These are phyloP conservation scores for Platyrinchus mystaceus DNA, from an alignment of 2,797 vertebrate genomes.

Conservation along the genomic window DNA sequence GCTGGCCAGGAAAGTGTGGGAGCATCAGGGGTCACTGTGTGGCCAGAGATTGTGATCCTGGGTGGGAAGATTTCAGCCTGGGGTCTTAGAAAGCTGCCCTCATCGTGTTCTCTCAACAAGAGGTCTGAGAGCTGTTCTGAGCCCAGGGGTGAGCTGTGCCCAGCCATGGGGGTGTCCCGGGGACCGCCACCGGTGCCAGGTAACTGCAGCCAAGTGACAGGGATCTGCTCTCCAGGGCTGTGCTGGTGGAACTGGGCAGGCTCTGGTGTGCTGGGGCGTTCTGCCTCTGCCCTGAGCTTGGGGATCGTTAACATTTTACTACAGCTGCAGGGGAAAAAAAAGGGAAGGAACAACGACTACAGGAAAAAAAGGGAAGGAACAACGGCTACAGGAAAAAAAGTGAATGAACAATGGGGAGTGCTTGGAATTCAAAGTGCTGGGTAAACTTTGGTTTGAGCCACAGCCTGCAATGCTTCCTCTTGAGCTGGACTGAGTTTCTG, in stretches of 20 bases:
- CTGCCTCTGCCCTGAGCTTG: not conserved
- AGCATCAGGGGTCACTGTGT: rapidly evolving
- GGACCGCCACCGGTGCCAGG: rapidly evolving
- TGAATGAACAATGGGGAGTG: not conserved
- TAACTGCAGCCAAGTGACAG: rapidly evolving
- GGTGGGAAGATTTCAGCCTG: not conserved
- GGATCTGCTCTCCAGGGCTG: not conserved
- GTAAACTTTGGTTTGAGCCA: not conserved
- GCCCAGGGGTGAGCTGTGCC: not conserved
- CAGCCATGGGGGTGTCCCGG: too few relatives aligned
- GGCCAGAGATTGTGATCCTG: not conserved
- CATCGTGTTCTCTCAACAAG: rapidly evolving
- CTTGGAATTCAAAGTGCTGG: not conserved
- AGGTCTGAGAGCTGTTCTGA: rapidly evolving
- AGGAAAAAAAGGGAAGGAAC: not conserved
- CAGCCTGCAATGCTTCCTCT: not conserved
- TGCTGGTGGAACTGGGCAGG: not conserved
- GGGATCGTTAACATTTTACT: not conserved
- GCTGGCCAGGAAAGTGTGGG: not conserved
- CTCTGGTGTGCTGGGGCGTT: not conserved
- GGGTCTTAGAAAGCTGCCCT: not conserved
- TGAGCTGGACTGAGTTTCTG: not conserved
- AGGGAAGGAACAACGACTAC: not conserved
- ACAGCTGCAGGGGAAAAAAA: not conserved
- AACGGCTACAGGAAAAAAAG: not conserved